Base-by-base conservation (phyloP, 2,888 invertebrate species). In the Diarsia rubi region DNA sequence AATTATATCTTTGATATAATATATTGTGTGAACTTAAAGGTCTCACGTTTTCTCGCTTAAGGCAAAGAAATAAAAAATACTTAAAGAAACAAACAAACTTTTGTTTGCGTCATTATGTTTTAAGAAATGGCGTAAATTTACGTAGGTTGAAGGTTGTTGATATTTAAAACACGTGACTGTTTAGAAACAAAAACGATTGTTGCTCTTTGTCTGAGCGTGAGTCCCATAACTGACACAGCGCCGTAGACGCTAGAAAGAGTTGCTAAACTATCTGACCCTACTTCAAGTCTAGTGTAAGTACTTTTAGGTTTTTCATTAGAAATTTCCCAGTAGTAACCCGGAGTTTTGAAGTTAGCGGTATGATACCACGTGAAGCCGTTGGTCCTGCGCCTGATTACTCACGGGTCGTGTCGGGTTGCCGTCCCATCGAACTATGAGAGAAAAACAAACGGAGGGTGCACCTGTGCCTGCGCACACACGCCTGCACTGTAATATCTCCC, bases 1-100 rank as follows among this genome's bases (percentile, higher is more conserved):
- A 67, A 52, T 79, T 24, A 65, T 78, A 52, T 45, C 44, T 57
- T 70, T 63, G 63, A 69, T 67, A 78, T 52, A 66, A 82, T 63
- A 45, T 69, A 49, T 21, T 16, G 8, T 24, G 47, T 63, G 37
- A 24, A 62, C 27, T n/a, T n/a, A 52, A 73, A 52, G 27, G 27
- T 6, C 47, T 54, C 6, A 16, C 31, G 21, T 31, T 62, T 42
- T 63, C 52, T 16, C 42, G 24, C 14, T 44, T 76, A 42, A 11
- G 31, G 45, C 21, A 59, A 45, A 44, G 21, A 59, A 16, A 24
- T 19, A 21, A 59, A 1, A 59, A 31, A 37, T 31, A 21, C 37
- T 60, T 60, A 21, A 12, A 60, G 37, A 12, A 37, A 19, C 2
- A 37, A 42, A 62, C 16, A n/a, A 14, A 62, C n/a, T n/a, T 16